Evolutionary conservation across 1,140 invertebrate species (phyloP).

Genomic region (Conus betulinus): DNA sequence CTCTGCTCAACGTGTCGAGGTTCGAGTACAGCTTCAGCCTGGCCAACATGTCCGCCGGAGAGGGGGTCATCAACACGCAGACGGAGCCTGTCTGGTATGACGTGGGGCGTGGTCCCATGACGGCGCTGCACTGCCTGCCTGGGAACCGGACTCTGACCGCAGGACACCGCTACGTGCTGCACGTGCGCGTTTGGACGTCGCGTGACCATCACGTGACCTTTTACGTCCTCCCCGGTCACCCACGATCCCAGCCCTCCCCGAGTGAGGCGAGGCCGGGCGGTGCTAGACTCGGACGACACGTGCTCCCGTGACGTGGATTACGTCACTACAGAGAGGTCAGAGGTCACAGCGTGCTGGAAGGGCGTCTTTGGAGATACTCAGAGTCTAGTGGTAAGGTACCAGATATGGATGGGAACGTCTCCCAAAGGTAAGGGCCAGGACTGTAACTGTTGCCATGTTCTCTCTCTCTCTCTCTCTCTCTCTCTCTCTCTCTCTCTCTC

Average conservation of each 20-base stretch:
- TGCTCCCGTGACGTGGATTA: slow-evolving; percentile 54
- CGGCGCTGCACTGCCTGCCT: slow-evolving; percentile 51
- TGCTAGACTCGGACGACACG: slow-evolving; percentile 36
- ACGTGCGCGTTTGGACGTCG: slow-evolving; percentile 52
- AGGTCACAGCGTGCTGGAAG: slow-evolving; percentile 50
- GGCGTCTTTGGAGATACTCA: slow-evolving; percentile 54
- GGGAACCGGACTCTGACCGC: slow-evolving; percentile 22
- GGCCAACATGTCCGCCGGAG: slow-evolving; percentile 34
- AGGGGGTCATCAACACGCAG: slow-evolving; percentile 45
- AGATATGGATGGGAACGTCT: slow-evolving; percentile 47
- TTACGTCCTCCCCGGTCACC: slow-evolving; percentile 32
- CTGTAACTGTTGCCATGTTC: neutral
- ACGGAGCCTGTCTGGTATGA: slow-evolving; percentile 51
- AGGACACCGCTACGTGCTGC: slow-evolving; percentile 45
- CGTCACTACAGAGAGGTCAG: slow-evolving; percentile 14
- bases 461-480: too few relatives aligned
- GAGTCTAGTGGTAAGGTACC: slow-evolving; percentile 41
- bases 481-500: too few relatives aligned
- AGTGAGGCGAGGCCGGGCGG: slow-evolving; percentile 42
- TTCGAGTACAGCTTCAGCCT: slow-evolving; percentile 56
- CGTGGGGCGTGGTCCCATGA: slow-evolving; percentile 33
- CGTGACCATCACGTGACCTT: slow-evolving; percentile 22
- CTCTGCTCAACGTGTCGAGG: slow-evolving; percentile 31
- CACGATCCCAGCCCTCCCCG: slow-evolving; percentile 49
- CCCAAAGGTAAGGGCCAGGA: slow-evolving; percentile 27